phyloP scores from a whole-genome alignment of 2,888 invertebrate species.

The Philereme transversata region DNA sequence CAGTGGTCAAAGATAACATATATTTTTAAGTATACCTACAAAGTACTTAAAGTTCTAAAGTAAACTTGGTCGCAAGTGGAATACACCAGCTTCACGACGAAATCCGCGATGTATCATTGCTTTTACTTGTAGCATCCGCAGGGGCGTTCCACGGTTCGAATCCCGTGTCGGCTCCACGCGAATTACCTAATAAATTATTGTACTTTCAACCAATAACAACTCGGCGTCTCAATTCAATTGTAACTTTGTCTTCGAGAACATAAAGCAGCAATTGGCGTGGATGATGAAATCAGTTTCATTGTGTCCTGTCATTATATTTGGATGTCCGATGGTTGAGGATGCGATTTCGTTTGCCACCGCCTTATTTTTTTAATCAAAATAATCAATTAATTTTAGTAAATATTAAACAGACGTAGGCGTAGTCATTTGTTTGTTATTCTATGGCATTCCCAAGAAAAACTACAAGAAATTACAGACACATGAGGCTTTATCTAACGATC shows the following conservation, averaged over 20 bases:
- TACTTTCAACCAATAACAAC: slow-evolving; percentile 27
- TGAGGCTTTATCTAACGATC: too few species aligned
- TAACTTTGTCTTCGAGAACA: slow-evolving; percentile 1
- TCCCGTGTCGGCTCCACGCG: slow-evolving; percentile 53
- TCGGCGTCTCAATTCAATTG: slow-evolving; percentile 2
- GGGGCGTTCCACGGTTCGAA: slow-evolving; percentile 65
- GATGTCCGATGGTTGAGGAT: slow-evolving; percentile 66
- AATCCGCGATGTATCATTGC: slow-evolving; percentile 75
- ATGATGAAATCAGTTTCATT: slow-evolving; percentile 19
- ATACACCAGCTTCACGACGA: slow-evolving; percentile 60
- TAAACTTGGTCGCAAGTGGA: slow-evolving; percentile 45
- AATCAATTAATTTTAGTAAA: not conserved
- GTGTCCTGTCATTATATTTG: slow-evolving; percentile 72
- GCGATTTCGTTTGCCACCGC: slow-evolving; percentile 68
- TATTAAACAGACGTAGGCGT: not conserved
- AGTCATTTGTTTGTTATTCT: not conserved
- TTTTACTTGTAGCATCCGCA: slow-evolving; percentile 74
- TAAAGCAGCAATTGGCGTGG: slow-evolving; percentile 9
- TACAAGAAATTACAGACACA: not conserved
- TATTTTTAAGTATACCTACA: too few species aligned
- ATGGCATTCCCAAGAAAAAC: too few species aligned
- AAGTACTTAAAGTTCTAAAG: too few species aligned
- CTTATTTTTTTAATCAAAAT: slow-evolving; percentile 1
- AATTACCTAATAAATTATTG: slow-evolving; percentile 66
- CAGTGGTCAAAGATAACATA: too few species aligned